phyloP scores from a whole-genome alignment of 2,888 invertebrate species.

The Pomacea canaliculata region DNA sequence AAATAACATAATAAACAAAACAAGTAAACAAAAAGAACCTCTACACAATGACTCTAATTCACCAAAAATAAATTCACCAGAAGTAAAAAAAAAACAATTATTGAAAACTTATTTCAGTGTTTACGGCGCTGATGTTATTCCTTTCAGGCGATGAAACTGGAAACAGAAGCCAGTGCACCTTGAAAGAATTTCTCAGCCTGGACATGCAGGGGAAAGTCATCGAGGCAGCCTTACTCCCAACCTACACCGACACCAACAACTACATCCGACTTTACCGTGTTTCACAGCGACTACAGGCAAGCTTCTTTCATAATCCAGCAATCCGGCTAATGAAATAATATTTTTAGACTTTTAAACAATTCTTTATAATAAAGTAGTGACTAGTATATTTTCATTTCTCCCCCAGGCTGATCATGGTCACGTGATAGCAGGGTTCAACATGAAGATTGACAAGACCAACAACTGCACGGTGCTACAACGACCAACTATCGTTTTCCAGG shows the following conservation, averaged over 20 bases:
- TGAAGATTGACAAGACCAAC: slow-evolving; percentile 73
- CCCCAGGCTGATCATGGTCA: slow-evolving; percentile 81
- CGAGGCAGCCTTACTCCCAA: slow-evolving; percentile 75
- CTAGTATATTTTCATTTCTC: too few relatives aligned
- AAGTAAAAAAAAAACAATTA: background rate
- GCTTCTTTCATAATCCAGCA: background rate
- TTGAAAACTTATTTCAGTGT: too few relatives aligned
- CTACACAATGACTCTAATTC: background rate
- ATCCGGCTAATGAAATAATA: too few relatives aligned
- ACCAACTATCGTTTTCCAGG: slow-evolving; percentile 78
- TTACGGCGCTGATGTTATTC: background rate
- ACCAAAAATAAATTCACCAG: background rate
- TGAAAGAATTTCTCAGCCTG: slow-evolving; percentile 72
- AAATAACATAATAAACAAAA: too few relatives aligned
- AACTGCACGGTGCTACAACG: slow-evolving; percentile 72
- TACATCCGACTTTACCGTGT: slow-evolving; percentile 80
- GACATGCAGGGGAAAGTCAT: slow-evolving; percentile 80
- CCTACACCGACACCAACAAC: slow-evolving; percentile 71
- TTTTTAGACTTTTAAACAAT: too few relatives aligned
- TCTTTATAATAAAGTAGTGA: too few relatives aligned
- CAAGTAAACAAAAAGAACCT: background rate
- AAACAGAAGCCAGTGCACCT: slow-evolving; percentile 8
- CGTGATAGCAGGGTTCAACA: slow-evolving; percentile 81
- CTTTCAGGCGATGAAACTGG: slow-evolving; percentile 29
- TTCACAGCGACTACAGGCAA: slow-evolving; percentile 59